Evolutionary conservation across 2,113 vertebrate species (phyloP).

Genomic region (Gallinago paraguaiae): DNA sequence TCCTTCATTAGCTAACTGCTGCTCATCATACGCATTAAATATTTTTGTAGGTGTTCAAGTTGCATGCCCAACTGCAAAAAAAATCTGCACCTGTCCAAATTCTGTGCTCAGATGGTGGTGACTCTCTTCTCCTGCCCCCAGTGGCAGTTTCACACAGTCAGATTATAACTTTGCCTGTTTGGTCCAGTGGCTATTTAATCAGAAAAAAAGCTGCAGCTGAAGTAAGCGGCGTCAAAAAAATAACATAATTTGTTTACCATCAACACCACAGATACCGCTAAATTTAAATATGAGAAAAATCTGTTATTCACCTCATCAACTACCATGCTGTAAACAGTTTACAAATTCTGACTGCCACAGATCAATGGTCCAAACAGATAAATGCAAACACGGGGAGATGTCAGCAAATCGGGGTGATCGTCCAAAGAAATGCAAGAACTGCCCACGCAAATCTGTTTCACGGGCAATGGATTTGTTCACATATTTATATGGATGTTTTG

Average conservation of each 20-base stretch:
- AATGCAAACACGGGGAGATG: not conserved
- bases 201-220: not conserved
- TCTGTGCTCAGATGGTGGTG: not conserved
- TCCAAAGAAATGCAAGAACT: not conserved
- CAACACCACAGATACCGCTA: conserved; percentile 18
- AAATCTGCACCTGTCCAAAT: not conserved
- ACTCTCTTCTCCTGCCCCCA: not conserved
- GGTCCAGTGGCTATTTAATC: not conserved
- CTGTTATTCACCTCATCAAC: not conserved
- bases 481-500: not conserved
- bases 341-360: not conserved
- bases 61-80: not conserved
- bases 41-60: not conserved
- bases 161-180: not conserved
- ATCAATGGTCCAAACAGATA: not conserved
- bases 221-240: not conserved
- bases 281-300: conserved; percentile 41
- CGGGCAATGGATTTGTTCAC: rapidly evolving
- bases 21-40: rapidly evolving
- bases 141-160: not conserved
- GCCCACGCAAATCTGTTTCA: not conserved
- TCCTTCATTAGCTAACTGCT: not conserved
- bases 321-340: not conserved
- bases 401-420: not conserved
- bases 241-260: not conserved